These are phyloP conservation scores for Subacronicta megacephala DNA, from an alignment of 2,888 invertebrate genomes.

Conservation along the genomic window DNA sequence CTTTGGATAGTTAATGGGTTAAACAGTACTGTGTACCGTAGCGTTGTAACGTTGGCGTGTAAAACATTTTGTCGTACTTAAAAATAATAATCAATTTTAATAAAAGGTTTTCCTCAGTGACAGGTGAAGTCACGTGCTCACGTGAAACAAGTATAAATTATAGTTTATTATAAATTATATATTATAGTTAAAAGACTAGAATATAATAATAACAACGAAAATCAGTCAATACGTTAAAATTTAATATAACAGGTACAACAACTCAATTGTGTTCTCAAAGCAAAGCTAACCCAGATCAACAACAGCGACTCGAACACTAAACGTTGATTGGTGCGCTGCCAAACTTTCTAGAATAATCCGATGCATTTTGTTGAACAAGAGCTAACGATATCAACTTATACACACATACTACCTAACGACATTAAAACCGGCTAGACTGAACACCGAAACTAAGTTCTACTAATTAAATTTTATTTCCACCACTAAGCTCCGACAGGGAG, in stretches of 20 bases:
- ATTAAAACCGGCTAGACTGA: conserved; percentile 45
- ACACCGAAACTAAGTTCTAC: conserved; percentile 42
- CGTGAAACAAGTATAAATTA: no score
- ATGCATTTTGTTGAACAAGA: conserved; percentile 29
- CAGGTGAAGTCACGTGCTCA: no score
- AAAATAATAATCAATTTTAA: no score
- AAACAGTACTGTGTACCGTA: no score
- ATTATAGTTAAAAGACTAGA: no score
- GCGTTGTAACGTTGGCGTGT: no score
- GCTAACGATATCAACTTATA: conserved; percentile 49
- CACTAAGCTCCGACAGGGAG: conserved; percentile 28
- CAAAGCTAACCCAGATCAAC: conserved; percentile 16
- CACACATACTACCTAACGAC: conserved; percentile 36
- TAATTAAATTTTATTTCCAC: conserved; percentile 55
- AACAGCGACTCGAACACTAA: conserved; percentile 24
- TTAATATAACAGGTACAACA: background rate
- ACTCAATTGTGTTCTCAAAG: conserved; percentile 7
- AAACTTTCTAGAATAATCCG: conserved; percentile 36
- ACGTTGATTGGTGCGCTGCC: conserved; percentile 36
- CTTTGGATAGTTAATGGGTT: background rate
- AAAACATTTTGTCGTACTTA: no score
- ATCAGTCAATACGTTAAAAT: no score
- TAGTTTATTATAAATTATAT: no score
- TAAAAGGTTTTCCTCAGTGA: no score
- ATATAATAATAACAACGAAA: no score